phyloP scores from a whole-genome alignment of 92 coral and sea anemone genomes.

The Parazoanthus swiftii region DNA sequence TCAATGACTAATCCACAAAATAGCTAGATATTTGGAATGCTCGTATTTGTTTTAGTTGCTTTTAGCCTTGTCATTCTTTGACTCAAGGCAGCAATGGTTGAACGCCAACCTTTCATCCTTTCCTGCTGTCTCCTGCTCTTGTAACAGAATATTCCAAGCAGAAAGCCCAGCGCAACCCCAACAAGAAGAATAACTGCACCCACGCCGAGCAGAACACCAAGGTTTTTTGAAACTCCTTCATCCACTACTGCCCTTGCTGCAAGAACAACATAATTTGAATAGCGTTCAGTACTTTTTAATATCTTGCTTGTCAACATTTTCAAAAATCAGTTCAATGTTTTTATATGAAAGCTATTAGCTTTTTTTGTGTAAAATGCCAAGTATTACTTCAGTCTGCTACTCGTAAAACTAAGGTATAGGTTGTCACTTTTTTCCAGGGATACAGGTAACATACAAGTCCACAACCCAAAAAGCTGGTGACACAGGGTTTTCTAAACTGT shows the following conservation, averaged over 20 bases:
- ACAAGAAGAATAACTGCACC: constrained; percentile 34
- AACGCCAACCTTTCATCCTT: constrained; percentile 33
- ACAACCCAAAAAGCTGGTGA: too few relatives aligned
- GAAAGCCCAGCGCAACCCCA: constrained; percentile 10
- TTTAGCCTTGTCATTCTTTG: neutral
- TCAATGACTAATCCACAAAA: neutral
- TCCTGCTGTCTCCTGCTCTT: constrained; percentile 8
- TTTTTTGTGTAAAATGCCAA: too few relatives aligned
- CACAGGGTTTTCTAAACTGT: too few relatives aligned
- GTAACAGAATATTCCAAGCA: constrained; percentile 37
- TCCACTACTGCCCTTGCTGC: constrained; percentile 22
- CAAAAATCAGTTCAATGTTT: too few relatives aligned
- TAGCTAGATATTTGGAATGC: neutral
- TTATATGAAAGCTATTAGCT: too few relatives aligned
- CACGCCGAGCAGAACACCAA: constrained; percentile 36
- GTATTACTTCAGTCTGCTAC: too few relatives aligned
- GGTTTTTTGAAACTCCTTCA: constrained; percentile 4
- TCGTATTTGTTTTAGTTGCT: neutral
- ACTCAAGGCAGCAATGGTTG: constrained; percentile 11
- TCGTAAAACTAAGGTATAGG: too few relatives aligned
- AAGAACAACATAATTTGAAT: neutral
- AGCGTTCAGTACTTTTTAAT: too few relatives aligned
- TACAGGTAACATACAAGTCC: too few relatives aligned
- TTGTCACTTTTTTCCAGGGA: too few relatives aligned
- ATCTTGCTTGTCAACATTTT: too few relatives aligned